Evolutionary conservation across 2,797 vertebrate genomes (phyloP).

Genomic region (Choloepus didactylus): DNA sequence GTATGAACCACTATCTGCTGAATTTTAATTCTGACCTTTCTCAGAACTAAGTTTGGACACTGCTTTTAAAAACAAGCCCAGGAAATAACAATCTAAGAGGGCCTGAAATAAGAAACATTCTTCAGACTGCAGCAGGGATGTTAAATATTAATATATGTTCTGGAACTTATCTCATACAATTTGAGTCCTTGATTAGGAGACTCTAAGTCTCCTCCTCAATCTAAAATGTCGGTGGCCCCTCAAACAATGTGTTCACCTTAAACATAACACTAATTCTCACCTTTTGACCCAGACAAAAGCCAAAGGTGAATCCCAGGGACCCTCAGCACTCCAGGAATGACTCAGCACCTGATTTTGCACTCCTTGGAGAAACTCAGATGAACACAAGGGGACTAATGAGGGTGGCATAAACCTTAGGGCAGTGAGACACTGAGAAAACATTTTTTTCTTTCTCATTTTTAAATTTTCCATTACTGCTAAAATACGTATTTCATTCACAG

Average conservation of each 20-base stretch:
- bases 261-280: background rate
- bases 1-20: conserved; percentile 1
- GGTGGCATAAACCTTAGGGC: background rate
- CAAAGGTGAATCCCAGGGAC: background rate
- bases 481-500: conserved; percentile 4
- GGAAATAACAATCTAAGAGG: background rate
- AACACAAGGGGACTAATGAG: background rate
- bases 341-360: background rate
- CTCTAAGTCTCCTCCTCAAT: background rate
- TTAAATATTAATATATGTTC: conserved; percentile 18
- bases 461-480: background rate
- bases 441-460: conserved; percentile 9
- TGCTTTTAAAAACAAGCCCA: conserved; percentile 42
- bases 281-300: background rate
- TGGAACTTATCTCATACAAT: background rate
- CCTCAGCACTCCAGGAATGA: background rate
- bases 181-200: background rate
- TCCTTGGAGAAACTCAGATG: background rate
- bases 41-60: conserved; percentile 9
- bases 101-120: conserved; percentile 29
- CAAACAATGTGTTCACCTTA: background rate
- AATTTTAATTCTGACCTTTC: conserved; percentile 58
- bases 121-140: background rate
- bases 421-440: no score
- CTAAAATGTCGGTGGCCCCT: background rate